phyloP scores from a whole-genome alignment of 92 coral and sea anemone genomes.

The Micromussa lordhowensis region DNA sequence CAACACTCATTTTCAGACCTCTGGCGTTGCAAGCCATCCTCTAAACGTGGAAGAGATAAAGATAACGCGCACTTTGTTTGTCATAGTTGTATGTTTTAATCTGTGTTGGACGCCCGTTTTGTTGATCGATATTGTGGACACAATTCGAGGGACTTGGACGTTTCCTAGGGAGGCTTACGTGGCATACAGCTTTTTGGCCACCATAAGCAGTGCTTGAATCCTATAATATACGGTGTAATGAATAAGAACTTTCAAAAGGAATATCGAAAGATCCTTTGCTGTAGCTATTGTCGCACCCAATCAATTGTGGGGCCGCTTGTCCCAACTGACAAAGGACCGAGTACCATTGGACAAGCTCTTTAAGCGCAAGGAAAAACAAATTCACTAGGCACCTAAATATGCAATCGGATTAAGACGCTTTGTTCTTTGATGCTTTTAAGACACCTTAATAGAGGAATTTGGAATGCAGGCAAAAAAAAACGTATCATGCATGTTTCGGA shows the following conservation, averaged over 20 bases:
- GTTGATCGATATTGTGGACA: constrained; percentile 61
- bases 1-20: constrained; percentile 20
- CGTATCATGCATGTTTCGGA: not conserved
- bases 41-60: constrained; percentile 62
- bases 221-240: constrained; percentile 63
- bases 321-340: not conserved
- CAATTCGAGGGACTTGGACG: constrained; percentile 50
- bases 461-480: not conserved
- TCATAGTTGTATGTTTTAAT: constrained; percentile 65
- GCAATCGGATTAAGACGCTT: not conserved
- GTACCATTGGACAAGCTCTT: constrained; percentile 16
- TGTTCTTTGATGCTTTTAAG: not conserved
- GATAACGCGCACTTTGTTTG: constrained; percentile 59
- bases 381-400: not conserved
- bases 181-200: constrained; percentile 46
- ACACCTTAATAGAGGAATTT: not conserved
- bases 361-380: not conserved
- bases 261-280: constrained; percentile 35
- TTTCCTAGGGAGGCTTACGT: constrained; percentile 54
- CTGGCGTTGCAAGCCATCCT: not conserved
- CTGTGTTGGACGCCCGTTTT: constrained; percentile 64
- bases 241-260: constrained; percentile 61
- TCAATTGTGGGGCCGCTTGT: not conserved
- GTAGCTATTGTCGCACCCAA: not conserved
- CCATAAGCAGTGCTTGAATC: constrained; percentile 59